Percentiles rank a stretch among this genome's conserved stretches.
phyloP scores from a whole-genome alignment of 2,797 vertebrate species.

The Molossus alvarezi region DNA sequence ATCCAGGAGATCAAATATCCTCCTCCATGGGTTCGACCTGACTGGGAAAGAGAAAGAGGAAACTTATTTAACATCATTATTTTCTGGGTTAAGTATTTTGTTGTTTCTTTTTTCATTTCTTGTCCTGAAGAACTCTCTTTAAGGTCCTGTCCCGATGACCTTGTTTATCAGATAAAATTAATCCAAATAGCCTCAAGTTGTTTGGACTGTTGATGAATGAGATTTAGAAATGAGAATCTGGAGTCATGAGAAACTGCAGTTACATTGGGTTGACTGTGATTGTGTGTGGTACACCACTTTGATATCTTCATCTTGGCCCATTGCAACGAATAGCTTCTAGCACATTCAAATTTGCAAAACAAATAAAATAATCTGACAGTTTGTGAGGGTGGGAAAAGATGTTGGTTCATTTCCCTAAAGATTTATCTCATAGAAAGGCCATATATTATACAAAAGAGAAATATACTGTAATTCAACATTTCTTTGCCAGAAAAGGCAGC shows the following conservation, averaged over 20 bases:
- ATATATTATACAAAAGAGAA: conserved; percentile 74
- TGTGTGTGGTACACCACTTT: neutral
- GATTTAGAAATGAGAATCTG: conserved; percentile 1
- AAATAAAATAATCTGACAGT: conserved; percentile 72
- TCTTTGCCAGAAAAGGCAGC: conserved; percentile 76
- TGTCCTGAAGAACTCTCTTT: neutral
- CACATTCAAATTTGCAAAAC: conserved; percentile 63
- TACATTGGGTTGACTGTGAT: neutral
- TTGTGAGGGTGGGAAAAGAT: conserved; percentile 70
- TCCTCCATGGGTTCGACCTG: neutral
- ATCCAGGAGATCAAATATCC: neutral
- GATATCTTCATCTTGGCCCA: conserved; percentile 43
- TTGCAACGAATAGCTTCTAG: conserved; percentile 45
- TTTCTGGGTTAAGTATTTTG: neutral
- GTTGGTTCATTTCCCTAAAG: conserved; percentile 77
- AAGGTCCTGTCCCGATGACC: conserved; percentile 50
- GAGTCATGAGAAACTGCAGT: neutral
- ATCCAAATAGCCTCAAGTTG: neutral
- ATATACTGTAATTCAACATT: conserved; percentile 67
- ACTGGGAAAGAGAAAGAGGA: neutral
- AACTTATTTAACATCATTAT: conserved; percentile 3
- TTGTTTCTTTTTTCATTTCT: neutral
- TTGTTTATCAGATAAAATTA: conserved; percentile 46
- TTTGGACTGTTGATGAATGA: neutral
- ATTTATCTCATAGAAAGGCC: conserved; percentile 69